phyloP scores from a whole-genome alignment of 2,113 vertebrate species.

The mouse (Mus musculus) region DNA sequence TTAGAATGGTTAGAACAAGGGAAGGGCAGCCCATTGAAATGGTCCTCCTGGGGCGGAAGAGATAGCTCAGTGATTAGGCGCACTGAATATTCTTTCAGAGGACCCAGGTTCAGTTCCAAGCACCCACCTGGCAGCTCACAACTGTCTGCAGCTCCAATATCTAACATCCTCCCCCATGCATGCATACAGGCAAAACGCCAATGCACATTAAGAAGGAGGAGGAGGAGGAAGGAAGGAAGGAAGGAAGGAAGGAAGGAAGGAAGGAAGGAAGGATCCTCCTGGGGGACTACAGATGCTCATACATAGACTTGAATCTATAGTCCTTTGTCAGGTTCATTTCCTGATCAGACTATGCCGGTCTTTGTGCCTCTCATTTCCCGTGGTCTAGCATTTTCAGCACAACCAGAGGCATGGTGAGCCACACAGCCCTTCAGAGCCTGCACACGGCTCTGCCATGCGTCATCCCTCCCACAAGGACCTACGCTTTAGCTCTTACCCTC shows the following conservation, averaged over 20 bases:
- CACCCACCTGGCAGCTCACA: no score
- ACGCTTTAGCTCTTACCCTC: no score
- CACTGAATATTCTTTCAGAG: no score
- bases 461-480: not conserved
- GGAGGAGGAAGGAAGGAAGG: no score
- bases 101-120: no score
- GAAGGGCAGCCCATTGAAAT: not conserved
- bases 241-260: no score
- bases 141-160: no score
- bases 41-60: not conserved
- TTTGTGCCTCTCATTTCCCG: not conserved
- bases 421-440: not conserved
- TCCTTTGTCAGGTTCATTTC: not conserved
- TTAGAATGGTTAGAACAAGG: not conserved
- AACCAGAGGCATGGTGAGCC: fast-evolving
- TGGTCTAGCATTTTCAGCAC: not conserved
- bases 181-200: no score
- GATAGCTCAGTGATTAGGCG: no score
- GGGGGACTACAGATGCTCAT: fast-evolving
- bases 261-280: not conserved
- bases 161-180: no score
- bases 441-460: not conserved
- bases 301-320: not conserved
- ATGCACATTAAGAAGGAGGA: no score
- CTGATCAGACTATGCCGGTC: not conserved